These are phyloP conservation scores for Harpagifer antarcticus DNA, from an alignment of 2,797 vertebrate species.

Conservation along the genomic window DNA sequence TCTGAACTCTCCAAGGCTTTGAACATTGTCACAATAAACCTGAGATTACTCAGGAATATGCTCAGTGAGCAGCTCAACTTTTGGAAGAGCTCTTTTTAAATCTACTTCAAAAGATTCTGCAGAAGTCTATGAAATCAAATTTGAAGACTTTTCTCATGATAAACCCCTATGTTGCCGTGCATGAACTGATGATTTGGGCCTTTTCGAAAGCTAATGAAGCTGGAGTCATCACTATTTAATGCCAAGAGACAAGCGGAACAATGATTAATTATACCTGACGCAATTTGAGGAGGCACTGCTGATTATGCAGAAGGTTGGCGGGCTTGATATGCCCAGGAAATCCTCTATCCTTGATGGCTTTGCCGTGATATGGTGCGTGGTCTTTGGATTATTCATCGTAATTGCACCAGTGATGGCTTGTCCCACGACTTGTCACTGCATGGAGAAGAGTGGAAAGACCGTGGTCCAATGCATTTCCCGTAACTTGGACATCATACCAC, in stretches of 20 bases:
- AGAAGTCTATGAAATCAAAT: constrained; percentile 35
- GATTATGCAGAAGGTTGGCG: constrained; percentile 76
- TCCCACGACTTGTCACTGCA: constrained; percentile 90
- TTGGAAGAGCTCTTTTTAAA: constrained; percentile 46
- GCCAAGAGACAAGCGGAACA: constrained; percentile 48
- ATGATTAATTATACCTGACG: constrained; percentile 70
- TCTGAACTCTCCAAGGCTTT: constrained; percentile 40
- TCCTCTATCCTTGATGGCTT: constrained; percentile 37
- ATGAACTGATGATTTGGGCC: constrained; percentile 19
- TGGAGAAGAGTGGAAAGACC: constrained; percentile 84
- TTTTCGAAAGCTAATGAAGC: constrained; percentile 39
- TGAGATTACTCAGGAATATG: constrained; percentile 47
- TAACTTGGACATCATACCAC: constrained; percentile 90
- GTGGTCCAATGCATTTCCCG: constrained; percentile 91
- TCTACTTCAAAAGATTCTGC: constrained; percentile 46
- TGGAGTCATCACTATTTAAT: constrained; percentile 25
- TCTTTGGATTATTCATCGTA: constrained; percentile 68
- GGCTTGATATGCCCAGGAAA: constrained; percentile 66
- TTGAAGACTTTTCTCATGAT: constrained; percentile 52
- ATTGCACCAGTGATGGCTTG: constrained; percentile 78
- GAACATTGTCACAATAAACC: constrained; percentile 34
- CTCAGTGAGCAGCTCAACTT: constrained; percentile 27
- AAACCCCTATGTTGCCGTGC: constrained; percentile 3
- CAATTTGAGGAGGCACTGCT: constrained; percentile 62
- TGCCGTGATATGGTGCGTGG: constrained; percentile 61